Evolutionary conservation across 2,888 invertebrate genomes (phyloP), one percentile per base, ranked within the genome.

Genomic region (Pseudolycoriella hygida): DNA sequence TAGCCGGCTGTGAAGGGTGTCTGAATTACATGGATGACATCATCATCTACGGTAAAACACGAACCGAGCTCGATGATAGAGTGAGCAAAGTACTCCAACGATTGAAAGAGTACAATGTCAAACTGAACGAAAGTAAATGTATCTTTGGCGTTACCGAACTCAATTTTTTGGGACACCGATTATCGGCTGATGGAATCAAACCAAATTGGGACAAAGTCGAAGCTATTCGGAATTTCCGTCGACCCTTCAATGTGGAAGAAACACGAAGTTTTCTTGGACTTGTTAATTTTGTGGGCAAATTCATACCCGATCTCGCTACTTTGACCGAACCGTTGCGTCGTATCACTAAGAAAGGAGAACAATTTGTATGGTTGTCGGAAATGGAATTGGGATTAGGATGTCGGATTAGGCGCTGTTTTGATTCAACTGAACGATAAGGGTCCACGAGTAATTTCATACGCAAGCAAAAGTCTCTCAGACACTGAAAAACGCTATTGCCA

Each of bases 11-110:
- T 17, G 52, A 57, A 34, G 60, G 60, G 1, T 54, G 53, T 3
- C 48, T 60, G 19, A 61, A 59, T 43, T 56, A 56, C 41, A 58
- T 57, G 18, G 64, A 63, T 51, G 61, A 64, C 51, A 60, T 66
- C 8, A 15, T 42, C 11, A 31, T 42, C n/a, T 32, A 12, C 11
- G 42, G 30, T 2, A 40, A 44, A 46, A 48, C 31, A 1, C 31
- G 50, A 43, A 46, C 50, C 39, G 54, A 58, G 40, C 60, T 60
- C 46, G 56, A 63, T 47, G 32, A 19, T 19, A 46, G 54, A 8
- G 45, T 61, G 15, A 25, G 47, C 18, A 40, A 49, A 44, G 55
- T 57, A n/a, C 14, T 44, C 2, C 6, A 37, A 4, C 19, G 38
- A 8, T n/a, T 44, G 20, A 19, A 19, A 8, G 18, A 50, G 50